Evolutionary conservation across 2,113 vertebrate genomes (phyloP).

Genomic region (Sakesphorus luctuosus): DNA sequence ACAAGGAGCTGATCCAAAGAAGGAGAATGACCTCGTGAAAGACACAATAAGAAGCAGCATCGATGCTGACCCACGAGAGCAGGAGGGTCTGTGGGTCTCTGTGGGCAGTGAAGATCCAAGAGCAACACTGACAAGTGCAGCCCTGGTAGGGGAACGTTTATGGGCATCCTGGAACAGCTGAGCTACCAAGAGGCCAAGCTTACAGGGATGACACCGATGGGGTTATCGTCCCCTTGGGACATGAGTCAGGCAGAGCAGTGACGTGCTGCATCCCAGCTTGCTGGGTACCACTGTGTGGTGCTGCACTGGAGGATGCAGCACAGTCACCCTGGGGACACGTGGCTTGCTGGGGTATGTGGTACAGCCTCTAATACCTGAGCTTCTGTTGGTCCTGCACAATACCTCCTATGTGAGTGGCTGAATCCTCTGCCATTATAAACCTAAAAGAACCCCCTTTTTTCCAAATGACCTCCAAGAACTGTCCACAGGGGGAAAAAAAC

Average conservation of each 20-base stretch:
- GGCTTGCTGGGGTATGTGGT: rapidly evolving
- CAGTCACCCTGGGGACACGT: not conserved
- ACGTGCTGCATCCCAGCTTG: not conserved
- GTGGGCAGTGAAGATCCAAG: not conserved
- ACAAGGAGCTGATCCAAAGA: not conserved
- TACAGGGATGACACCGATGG: rapidly evolving
- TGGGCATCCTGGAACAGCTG: not conserved
- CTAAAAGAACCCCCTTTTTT: not conserved
- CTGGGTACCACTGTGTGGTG: rapidly evolving
- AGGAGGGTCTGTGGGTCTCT: not conserved
- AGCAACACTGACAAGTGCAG: not conserved
- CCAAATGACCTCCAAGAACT: not conserved
- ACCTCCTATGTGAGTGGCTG: no score
- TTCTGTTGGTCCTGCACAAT: not conserved
- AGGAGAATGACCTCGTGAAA: not conserved
- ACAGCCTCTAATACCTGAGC: not conserved
- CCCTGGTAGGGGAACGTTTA: not conserved
- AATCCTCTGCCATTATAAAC: not conserved
- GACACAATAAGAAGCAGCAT: not conserved
- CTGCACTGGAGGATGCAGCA: rapidly evolving
- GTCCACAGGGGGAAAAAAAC: not conserved
- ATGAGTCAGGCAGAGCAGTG: not conserved
- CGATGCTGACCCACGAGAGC: not conserved
- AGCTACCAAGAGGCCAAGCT: not conserved
- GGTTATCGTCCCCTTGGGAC: not conserved